These are phyloP conservation scores for Eudemis profundana DNA, from an alignment of 2,888 invertebrate genomes.

Conservation along the genomic window DNA sequence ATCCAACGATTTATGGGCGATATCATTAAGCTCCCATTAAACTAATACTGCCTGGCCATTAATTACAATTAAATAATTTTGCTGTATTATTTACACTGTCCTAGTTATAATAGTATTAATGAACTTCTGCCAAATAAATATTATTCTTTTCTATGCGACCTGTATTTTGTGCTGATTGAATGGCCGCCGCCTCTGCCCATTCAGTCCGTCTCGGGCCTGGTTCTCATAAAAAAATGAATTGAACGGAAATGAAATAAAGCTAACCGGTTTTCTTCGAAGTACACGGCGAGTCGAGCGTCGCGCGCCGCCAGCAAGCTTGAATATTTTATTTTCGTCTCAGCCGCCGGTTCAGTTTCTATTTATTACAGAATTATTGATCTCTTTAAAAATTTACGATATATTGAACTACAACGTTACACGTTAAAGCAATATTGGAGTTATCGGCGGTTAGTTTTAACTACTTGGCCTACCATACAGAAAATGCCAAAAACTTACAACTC, in stretches of 20 bases:
- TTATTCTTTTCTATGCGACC: constrained; percentile 17
- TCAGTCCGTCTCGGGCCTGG: constrained; percentile 74
- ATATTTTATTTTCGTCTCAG: constrained; percentile 34
- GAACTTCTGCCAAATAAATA: neutral
- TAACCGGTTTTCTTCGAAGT: constrained; percentile 76
- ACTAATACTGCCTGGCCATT: too few relatives aligned
- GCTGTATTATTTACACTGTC: too few relatives aligned
- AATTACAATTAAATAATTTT: too few relatives aligned
- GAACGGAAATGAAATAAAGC: constrained; percentile 83
- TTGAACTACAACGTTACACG: neutral
- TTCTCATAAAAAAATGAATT: constrained; percentile 80
- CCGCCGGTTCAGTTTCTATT: constrained; percentile 18
- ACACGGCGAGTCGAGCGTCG: constrained; percentile 54
- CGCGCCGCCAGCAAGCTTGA: constrained; percentile 21
- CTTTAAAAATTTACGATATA: neutral
- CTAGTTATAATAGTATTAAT: too few relatives aligned
- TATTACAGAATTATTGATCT: constrained; percentile 30
- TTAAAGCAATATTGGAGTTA: neutral
- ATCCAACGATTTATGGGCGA: too few relatives aligned
- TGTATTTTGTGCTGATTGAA: constrained; percentile 32
- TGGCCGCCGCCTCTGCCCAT: constrained; percentile 57
- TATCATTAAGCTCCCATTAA: too few relatives aligned
- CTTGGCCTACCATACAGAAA: too few relatives aligned
- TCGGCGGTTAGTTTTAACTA: too few relatives aligned
- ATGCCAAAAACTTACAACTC: too few relatives aligned